Conservation (phyloP, 2,888 invertebrate genomes). For the Caenorhabditis angaria region DNA sequence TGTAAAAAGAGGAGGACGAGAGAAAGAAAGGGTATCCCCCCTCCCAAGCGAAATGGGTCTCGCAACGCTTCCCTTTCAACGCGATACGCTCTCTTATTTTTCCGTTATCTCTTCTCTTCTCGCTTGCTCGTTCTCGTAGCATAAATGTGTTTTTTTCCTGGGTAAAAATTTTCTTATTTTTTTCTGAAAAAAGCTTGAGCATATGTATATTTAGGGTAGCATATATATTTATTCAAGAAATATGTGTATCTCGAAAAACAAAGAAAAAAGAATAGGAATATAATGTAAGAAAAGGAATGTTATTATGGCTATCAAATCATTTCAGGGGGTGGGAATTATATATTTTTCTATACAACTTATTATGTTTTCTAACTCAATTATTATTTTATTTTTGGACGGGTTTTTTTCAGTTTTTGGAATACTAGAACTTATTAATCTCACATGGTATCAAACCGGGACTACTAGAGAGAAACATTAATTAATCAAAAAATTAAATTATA, state of each 20-base stretch:
- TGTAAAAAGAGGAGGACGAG: no score
- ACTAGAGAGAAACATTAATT: not conserved
- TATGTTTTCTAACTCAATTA: not conserved
- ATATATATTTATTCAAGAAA: not conserved
- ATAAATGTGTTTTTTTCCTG: no score
- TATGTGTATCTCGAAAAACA: not conserved
- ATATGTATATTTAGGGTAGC: not conserved
- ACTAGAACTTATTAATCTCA: no score
- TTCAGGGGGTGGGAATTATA: slow-evolving; percentile 2
- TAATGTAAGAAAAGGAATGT: not conserved
- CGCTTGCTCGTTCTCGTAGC: no score
- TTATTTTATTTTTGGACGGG: not conserved
- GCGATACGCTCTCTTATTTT: not conserved
- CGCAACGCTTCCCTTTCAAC: not conserved
- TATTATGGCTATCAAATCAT: slow-evolving; percentile 4
- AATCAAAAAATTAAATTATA: not conserved
- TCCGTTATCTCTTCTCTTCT: no score
- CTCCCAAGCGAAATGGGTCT: slow-evolving; percentile 1
- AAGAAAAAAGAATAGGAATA: not conserved
- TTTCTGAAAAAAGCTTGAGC: no score
- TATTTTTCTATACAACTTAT: not conserved
- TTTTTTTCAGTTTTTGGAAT: no score
- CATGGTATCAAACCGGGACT: not conserved
- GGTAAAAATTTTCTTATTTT: no score
- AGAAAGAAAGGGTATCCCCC: no score